These are phyloP conservation scores for Numida meleagris DNA, from an alignment of 2,113 vertebrate genomes.

Conservation along the genomic window DNA sequence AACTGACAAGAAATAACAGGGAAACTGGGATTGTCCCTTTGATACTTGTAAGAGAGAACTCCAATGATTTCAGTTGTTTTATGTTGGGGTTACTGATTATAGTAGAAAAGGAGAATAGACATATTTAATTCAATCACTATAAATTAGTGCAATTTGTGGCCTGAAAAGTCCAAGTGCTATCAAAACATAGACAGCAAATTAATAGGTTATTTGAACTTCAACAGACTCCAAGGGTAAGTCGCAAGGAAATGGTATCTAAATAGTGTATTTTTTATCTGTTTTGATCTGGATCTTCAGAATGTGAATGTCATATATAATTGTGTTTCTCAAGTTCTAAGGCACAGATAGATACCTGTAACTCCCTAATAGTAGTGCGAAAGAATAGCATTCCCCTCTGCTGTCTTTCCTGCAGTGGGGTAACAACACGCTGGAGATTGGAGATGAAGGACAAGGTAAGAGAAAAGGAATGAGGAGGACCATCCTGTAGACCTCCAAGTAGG, in stretches of 20 bases:
- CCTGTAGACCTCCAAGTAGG: conserved; percentile 76
- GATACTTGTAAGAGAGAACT: neutral
- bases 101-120: neutral
- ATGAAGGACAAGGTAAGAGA: conserved; percentile 82
- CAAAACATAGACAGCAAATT: accelerated
- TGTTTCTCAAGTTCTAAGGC: neutral
- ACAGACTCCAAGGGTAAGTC: neutral
- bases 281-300: neutral
- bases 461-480: conserved; percentile 59
- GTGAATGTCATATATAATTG: neutral
- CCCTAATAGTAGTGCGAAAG: conserved; percentile 80
- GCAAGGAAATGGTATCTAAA: neutral
- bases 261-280: neutral
- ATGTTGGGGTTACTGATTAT: neutral
- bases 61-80: neutral
- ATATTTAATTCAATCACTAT: neutral
- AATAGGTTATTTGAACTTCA: neutral
- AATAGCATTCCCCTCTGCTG: conserved; percentile 76
- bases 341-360: conserved; percentile 81
- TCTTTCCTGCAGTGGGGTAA: conserved; percentile 78
- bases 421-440: conserved; percentile 80
- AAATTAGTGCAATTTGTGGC: neutral
- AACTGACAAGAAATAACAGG: neutral
- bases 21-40: neutral
- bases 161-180: neutral